Conservation (phyloP, 2,888 invertebrate species). For the Scaptomyza reducta region DNA sequence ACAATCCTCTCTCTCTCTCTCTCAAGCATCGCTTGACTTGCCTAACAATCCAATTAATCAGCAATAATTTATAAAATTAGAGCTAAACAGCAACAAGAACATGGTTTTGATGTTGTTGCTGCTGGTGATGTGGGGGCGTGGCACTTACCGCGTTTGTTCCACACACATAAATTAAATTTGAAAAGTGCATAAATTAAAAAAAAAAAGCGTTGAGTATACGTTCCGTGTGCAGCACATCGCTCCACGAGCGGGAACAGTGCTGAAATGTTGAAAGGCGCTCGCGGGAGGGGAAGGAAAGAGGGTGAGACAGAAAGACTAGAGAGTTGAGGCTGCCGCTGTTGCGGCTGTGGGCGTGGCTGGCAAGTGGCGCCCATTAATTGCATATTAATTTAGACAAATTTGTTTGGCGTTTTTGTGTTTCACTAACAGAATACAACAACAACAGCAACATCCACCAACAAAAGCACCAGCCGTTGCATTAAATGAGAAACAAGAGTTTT, state of each 20-base stretch:
- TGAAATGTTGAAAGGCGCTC: slow-evolving; percentile 25
- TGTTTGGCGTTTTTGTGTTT: slow-evolving; percentile 25
- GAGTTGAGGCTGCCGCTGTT: background rate
- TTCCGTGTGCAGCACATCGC: slow-evolving; percentile 20
- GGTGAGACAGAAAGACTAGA: too few species aligned
- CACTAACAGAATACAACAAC: slow-evolving; percentile 10
- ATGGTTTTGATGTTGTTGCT: background rate
- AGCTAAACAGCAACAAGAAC: slow-evolving; percentile 40
- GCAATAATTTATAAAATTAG: slow-evolving; percentile 72
- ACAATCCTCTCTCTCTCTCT: background rate
- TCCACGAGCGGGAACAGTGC: slow-evolving; percentile 33
- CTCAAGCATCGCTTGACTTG: slow-evolving; percentile 35
- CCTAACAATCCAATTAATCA: slow-evolving; percentile 69
- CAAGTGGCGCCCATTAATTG: slow-evolving; percentile 59
- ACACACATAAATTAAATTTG: slow-evolving; percentile 63
- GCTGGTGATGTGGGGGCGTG: slow-evolving; percentile 26
- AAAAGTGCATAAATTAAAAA: slow-evolving; percentile 66
- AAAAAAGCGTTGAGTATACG: slow-evolving; percentile 53
- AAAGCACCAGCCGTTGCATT: background rate
- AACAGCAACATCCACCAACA: background rate
- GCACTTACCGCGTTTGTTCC: slow-evolving; percentile 43
- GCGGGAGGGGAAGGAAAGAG: too few species aligned
- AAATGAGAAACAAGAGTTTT: background rate
- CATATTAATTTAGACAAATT: slow-evolving; percentile 69
- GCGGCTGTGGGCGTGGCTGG: slow-evolving; percentile 9